A percentile compares a stretch with the other conserved stretches of the same genome.
Conservation (phyloP, 1,140 invertebrate genomes). For the Trichogramma pretiosum region DNA sequence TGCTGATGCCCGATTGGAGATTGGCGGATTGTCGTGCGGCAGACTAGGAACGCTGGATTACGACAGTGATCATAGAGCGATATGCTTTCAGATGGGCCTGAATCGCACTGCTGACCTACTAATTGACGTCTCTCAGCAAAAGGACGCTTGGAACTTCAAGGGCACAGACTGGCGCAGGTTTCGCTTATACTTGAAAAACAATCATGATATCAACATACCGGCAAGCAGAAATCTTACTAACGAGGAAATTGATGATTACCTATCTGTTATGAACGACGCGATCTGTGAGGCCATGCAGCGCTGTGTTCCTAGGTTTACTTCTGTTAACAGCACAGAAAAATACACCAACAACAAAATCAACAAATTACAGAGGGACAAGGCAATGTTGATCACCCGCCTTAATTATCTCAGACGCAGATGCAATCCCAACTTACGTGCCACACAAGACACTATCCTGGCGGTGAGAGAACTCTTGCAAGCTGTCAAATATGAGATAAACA, state of each 20-base stretch:
- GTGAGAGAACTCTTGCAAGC: conserved; percentile 8
- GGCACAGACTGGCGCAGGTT: conserved; percentile 17
- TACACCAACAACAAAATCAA: conserved; percentile 12
- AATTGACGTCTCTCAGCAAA: background rate
- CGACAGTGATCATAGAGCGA: conserved; percentile 2
- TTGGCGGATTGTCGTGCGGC: background rate
- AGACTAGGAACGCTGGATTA: conserved; percentile 1
- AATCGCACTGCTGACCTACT: background rate
- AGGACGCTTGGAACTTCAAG: conserved; percentile 8
- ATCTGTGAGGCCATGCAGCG: conserved; percentile 8
- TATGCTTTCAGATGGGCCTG: conserved; percentile 5
- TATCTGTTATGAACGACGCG: background rate
- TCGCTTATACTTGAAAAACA: background rate
- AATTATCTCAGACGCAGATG: background rate
- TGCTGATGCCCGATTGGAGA: background rate
- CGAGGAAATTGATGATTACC: conserved; percentile 14
- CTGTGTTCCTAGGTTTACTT: conserved; percentile 8
- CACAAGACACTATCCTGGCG: conserved; percentile 1
- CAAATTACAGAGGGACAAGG: conserved; percentile 12
- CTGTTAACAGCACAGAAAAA: background rate
- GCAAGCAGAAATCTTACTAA: conserved; percentile 15
- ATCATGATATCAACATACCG: conserved; percentile 1
- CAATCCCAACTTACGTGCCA: background rate
- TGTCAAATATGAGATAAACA: conserved; percentile 4
- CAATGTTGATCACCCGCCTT: background rate